A percentile compares a stretch with the other conserved stretches of the same genome.
phyloP scores from a whole-genome alignment of 2,888 invertebrate genomes.

The Phortica okadai region DNA sequence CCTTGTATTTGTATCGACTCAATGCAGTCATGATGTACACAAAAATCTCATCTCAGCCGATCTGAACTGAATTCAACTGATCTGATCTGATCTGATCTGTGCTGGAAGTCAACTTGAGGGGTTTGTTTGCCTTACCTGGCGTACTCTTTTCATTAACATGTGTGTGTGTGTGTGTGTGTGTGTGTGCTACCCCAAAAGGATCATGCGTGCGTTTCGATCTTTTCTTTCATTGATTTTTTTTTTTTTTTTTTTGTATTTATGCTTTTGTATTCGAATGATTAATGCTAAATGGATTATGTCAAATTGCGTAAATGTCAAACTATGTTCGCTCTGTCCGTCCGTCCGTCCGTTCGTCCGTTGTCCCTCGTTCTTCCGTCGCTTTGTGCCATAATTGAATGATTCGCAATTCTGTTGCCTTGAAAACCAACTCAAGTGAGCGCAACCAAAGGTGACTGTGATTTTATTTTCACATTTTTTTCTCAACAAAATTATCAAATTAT shows the following conservation, averaged over 20 bases:
- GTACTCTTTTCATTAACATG: slow-evolving; percentile 25
- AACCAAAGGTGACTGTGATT: slow-evolving; percentile 25
- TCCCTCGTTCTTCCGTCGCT: not conserved
- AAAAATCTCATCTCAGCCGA: too few species aligned
- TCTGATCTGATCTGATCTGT: too few species aligned
- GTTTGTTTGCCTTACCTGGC: slow-evolving; percentile 9
- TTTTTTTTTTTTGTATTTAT: slow-evolving; percentile 36
- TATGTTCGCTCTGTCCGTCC: slow-evolving; percentile 6
- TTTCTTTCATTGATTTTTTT: not conserved
- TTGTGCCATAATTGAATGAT: not conserved
- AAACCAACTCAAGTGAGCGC: slow-evolving; percentile 60
- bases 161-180: slow-evolving; percentile 13
- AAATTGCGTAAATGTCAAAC: slow-evolving; percentile 65
- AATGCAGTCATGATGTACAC: too few species aligned
- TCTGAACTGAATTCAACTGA: too few species aligned
- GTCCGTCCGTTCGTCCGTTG: not conserved
- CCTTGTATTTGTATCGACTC: too few species aligned
- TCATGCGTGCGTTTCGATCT: not conserved
- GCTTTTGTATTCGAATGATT: slow-evolving; percentile 54
- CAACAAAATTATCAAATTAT: not conserved
- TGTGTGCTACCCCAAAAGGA: slow-evolving; percentile 8
- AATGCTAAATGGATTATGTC: slow-evolving; percentile 69
- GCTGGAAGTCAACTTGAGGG: not conserved
- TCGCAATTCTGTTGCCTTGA: not conserved
- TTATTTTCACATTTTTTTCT: not conserved